Base-by-base conservation (phyloP, 2,113 vertebrate species). In the Blennius ocellaris region DNA sequence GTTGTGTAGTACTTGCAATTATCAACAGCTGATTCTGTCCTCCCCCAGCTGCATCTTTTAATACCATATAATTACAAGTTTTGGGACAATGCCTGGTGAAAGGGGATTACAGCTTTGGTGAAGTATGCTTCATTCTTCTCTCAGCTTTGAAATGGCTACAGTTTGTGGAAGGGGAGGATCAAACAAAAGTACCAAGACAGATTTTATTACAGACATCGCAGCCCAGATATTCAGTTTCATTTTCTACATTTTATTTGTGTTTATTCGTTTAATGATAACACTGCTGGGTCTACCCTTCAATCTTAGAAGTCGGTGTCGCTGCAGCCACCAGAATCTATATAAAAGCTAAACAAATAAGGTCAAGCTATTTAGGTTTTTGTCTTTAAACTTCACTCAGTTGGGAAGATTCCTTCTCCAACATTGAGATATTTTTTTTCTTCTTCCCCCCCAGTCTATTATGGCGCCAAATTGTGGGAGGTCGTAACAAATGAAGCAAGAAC, bases 21-120 rank as follows among this genome's bases (percentile, higher is more conserved):
- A 97, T 96, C 95, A 96, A 95, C 96, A 95, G 95, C 95, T 96
- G 96, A 96, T 96, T 97, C 94, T 85, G 92, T 93, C 93, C 94
- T 93, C 93, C 93, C 93, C 94, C 94, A 92, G 93, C 94, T 95
- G 94, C 93, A 94, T 95, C 94, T 96, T 95, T 96, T 95, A 95
- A 95, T 94, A 93, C 93, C 92, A 95, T 92, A 93, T 95, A 95
- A 96, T 96, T 95, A 97, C 94, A 94, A 95, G 95, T 94, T 90
- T 91, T 89, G 90, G 89, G 89, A 90, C 89, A 87, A 78, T 57
- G 75, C 53, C 57, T 68, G 50, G n/a, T 69, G 69, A 52, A 68
- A 67, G 45, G 44, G 82, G 79, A 81, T 89, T 84, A 89, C 69
- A 69, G 80, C 76, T 76, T 11, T 64, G 48, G 14, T 70, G 52